Base-by-base conservation (phyloP, 1,140 invertebrate species). In the Brachionus plicatilis region DNA sequence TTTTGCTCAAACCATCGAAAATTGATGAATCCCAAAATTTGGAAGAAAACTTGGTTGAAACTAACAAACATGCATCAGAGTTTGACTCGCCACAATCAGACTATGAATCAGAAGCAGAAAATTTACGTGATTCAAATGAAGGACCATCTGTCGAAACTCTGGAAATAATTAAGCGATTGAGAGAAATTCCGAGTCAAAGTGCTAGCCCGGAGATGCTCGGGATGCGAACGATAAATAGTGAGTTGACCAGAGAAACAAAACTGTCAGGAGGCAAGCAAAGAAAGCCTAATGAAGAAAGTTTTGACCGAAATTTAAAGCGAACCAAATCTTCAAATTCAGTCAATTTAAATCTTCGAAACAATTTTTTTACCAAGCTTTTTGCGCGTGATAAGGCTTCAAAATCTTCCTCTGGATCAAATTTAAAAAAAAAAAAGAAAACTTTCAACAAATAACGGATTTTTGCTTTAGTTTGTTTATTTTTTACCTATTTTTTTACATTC, bases 221-320 rank as follows among this genome's bases (percentile, higher is more conserved):
- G 5, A 6, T 43, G 37, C 37, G 14, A 20, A 37, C 3, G 6
- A 45, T 72, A 9, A 20, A 43, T n/a, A 43, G 33, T 43, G 68
- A 72, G 17, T 11, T 72, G 41, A 72, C 68, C 1, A 37, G 68
- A 12, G 68, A 72, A 72, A 72, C 33, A 11, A 72, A 72, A 72
- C n/a, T 72, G n/a, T 72, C 68, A 17, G 68, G 68, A 9, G 68
- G 68, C 17, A 72, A 72, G 41, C 68, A 72, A 17, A 37, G 68
- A 43, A 72, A 72, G n/a, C 68, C 68, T 37, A 72, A 72, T 43
- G 68, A 72, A 72, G 68, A 72, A 43, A 72, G 33, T 43, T 43
- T 72, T 43, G 66, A 72, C 20, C 11, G 20, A 45, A 41, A n/a
- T 41, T 41, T 41, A 29, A 72, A 72, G n/a, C 11, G 68, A 72